A percentile compares a stretch with the other conserved stretches of the same genome.
phyloP scores from a whole-genome alignment of 2,888 invertebrate genomes.

The Achlya flavicornis region DNA sequence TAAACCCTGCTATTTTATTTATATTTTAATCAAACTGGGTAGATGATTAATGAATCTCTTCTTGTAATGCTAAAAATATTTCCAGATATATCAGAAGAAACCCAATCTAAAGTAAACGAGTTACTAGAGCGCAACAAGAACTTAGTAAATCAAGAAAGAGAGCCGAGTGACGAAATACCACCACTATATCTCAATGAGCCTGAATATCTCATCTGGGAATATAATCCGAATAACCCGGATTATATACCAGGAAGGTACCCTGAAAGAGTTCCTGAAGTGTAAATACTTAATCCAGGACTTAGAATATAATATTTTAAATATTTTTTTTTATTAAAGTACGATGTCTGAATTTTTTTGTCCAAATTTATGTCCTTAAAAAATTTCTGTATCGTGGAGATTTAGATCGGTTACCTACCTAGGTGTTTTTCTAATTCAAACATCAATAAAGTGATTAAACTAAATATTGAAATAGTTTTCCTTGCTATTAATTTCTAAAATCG shows the following conservation, averaged over 20 bases:
- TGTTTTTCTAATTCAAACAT: too few species aligned
- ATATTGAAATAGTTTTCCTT: too few species aligned
- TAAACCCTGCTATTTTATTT: too few species aligned
- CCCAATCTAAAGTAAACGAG: conserved; percentile 69
- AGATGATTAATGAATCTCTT: neutral
- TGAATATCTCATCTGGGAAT: conserved; percentile 80
- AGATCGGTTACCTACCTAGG: too few species aligned
- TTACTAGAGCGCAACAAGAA: conserved; percentile 74
- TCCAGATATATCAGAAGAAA: conserved; percentile 74
- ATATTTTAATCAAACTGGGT: too few species aligned
- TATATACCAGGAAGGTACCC: conserved; percentile 74
- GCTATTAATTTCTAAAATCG: too few species aligned
- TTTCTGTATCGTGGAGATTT: too few species aligned
- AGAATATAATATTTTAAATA: neutral
- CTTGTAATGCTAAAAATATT: conserved; percentile 24
- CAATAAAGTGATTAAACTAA: too few species aligned
- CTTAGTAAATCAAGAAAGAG: conserved; percentile 62
- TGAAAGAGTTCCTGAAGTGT: conserved; percentile 66
- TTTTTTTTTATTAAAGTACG: neutral
- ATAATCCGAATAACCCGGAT: conserved; percentile 77
- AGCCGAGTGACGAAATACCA: conserved; percentile 74
- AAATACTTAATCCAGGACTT: conserved; percentile 20
- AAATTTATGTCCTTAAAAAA: too few species aligned
- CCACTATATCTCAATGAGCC: conserved; percentile 77
- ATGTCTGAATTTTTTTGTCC: neutral